Percentiles rank a stretch among this genome's conserved stretches.
phyloP scores from a whole-genome alignment of 2,888 invertebrate genomes.

The Hedya salicella region DNA sequence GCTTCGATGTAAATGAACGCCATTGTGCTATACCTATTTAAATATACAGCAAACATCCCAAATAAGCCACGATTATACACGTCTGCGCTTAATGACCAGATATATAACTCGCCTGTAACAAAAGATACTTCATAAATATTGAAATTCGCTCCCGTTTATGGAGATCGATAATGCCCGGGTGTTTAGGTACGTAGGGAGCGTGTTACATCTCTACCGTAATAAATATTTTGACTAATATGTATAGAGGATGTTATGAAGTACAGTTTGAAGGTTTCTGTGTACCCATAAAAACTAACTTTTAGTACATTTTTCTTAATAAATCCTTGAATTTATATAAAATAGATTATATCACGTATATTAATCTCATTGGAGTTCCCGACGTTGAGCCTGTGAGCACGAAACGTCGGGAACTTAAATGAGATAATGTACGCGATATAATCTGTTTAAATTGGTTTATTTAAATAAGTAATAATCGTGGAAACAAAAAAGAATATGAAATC shows the following conservation, averaged over 20 bases:
- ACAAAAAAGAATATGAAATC: too few species aligned
- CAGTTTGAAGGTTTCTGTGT: too few species aligned
- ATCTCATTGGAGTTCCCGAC: too few species aligned
- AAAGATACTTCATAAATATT: slow-evolving; percentile 44
- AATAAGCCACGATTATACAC: slow-evolving; percentile 38
- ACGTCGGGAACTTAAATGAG: too few species aligned
- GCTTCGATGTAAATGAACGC: slow-evolving; percentile 15
- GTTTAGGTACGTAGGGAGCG: slow-evolving; percentile 14
- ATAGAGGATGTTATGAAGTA: neutral
- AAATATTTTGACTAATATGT: neutral
- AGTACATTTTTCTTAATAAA: too few species aligned
- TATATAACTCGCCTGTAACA: slow-evolving; percentile 37
- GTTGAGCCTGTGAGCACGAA: too few species aligned
- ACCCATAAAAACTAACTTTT: too few species aligned
- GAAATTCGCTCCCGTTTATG: slow-evolving; percentile 31
- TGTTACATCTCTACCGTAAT: slow-evolving; percentile 7
- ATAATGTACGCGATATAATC: too few species aligned
- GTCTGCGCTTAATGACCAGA: slow-evolving; percentile 40
- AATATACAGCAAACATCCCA: slow-evolving; percentile 27
- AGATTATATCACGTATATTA: too few species aligned
- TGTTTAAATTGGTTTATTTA: too few species aligned
- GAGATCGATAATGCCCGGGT: slow-evolving; percentile 41
- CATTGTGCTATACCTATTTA: slow-evolving; percentile 6
- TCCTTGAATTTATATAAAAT: too few species aligned
- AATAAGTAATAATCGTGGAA: too few species aligned